Conservation (phyloP, 92 coral and sea anemone genomes). For the Porites lobata region DNA sequence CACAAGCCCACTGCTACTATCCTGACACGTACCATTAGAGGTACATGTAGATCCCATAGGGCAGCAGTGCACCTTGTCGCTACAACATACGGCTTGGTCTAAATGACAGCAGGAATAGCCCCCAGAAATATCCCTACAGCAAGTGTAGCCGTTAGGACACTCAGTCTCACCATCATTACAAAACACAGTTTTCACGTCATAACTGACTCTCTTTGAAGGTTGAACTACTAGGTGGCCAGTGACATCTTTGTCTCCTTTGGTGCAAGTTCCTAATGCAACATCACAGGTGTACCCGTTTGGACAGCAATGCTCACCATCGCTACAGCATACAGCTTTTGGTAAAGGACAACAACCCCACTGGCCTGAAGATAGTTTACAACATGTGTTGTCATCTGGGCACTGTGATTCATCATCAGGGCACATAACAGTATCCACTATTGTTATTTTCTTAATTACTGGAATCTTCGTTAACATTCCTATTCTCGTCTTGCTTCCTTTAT, state of each 20-base stretch:
- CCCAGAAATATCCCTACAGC: slow-evolving; percentile 48
- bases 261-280: slow-evolving; percentile 53
- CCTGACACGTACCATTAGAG: neutral
- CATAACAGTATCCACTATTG: slow-evolving; percentile 17
- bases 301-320: slow-evolving; percentile 69
- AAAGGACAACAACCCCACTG: slow-evolving; percentile 80
- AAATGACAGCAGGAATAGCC: slow-evolving; percentile 70
- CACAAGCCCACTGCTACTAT: neutral
- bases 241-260: neutral
- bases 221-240: neutral
- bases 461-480: neutral
- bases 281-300: slow-evolving; percentile 77
- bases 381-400: slow-evolving; percentile 78
- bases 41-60: slow-evolving; percentile 73
- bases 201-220: neutral
- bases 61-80: slow-evolving; percentile 72
- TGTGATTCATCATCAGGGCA: slow-evolving; percentile 66
- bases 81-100: slow-evolving; percentile 67
- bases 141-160: slow-evolving; percentile 58
- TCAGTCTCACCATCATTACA: slow-evolving; percentile 56
- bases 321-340: slow-evolving; percentile 75
- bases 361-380: slow-evolving; percentile 76
- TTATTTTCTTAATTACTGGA: neutral
- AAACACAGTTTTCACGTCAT: neutral
- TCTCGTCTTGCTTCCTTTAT: neutral